Evolutionary conservation across 2,113 vertebrate species (phyloP).

Genomic region (Herpetotheres cachinnans): DNA sequence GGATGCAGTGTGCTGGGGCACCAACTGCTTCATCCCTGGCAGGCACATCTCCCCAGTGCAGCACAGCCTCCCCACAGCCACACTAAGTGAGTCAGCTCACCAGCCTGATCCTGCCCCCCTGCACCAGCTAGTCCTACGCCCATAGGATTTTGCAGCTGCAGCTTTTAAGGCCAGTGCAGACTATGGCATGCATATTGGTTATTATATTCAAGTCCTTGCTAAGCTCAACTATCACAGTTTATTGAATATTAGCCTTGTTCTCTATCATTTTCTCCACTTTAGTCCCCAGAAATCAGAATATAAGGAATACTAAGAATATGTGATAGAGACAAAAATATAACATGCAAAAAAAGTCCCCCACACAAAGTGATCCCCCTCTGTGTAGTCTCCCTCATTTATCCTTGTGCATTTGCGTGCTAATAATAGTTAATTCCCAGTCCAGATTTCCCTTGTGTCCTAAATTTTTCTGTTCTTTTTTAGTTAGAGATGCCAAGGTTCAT

Average conservation of each 20-base stretch:
- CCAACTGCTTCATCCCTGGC: not conserved
- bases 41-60: not conserved
- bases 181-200: not conserved
- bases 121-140: not conserved
- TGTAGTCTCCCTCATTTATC: not conserved
- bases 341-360: not conserved
- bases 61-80: not conserved
- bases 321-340: not conserved
- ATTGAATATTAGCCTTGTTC: not conserved
- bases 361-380: not conserved
- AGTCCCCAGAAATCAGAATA: not conserved
- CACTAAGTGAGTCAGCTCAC: not conserved
- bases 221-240: not conserved
- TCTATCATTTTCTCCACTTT: not conserved
- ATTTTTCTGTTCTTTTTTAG: not conserved
- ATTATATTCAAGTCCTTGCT: not conserved
- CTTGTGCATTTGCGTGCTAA: not conserved
- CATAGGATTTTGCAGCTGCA: not conserved
- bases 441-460: not conserved
- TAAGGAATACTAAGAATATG: not conserved
- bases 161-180: not conserved
- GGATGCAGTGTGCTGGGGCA: fast-evolving
- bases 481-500: not conserved
- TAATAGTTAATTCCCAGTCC: not conserved
- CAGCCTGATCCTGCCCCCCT: not conserved